phyloP scores from a whole-genome alignment of 2,797 vertebrate species.

The Muraenolepis orangiensis region DNA sequence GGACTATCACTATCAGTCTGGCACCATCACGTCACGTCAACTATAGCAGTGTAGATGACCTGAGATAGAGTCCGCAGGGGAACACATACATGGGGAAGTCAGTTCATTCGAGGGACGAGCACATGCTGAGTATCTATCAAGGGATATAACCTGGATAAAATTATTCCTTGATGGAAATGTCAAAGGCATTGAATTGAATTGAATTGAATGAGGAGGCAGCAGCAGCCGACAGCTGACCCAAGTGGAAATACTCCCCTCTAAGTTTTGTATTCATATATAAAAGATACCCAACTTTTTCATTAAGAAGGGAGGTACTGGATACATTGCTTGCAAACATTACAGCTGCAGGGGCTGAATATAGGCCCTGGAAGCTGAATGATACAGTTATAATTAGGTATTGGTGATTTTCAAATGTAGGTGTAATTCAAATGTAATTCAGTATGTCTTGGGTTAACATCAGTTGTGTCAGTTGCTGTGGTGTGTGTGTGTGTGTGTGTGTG shows the following conservation, averaged over 20 bases:
- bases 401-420: not conserved
- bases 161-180: not conserved
- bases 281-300: not conserved
- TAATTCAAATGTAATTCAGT: not conserved
- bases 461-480: not conserved
- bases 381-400: not conserved
- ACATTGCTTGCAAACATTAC: too few relatives aligned
- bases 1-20: not conserved
- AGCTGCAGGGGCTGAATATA: not conserved
- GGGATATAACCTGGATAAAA: not conserved
- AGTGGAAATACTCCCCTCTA: not conserved
- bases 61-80: not conserved
- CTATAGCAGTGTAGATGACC: not conserved
- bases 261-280: not conserved
- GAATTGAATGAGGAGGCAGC: not conserved
- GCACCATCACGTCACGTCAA: not conserved
- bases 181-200: not conserved
- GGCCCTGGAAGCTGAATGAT: not conserved
- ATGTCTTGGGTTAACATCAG: not conserved
- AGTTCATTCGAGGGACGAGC: not conserved
- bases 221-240: not conserved
- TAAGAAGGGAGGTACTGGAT: not conserved
- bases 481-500: too few relatives aligned
- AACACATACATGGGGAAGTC: too few relatives aligned
- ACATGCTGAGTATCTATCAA: not conserved